Base-by-base conservation (phyloP, 2,113 vertebrate genomes). In the Synchiropus splendidus region DNA sequence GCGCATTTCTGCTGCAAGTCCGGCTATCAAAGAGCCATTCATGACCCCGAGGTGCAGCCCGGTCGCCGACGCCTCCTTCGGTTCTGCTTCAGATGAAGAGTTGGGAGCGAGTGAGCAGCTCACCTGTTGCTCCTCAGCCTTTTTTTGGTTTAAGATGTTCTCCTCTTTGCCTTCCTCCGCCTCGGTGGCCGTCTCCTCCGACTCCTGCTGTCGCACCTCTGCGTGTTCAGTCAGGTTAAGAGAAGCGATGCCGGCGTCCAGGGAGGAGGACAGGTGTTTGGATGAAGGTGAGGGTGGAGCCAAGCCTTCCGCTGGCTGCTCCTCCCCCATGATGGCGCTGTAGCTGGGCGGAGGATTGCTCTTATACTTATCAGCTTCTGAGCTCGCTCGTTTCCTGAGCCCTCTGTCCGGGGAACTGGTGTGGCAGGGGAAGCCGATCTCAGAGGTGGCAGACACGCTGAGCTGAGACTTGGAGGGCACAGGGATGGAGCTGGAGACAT, bases 381-480 rank as follows among this genome's bases (percentile, higher is more conserved):
- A 93, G 64, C 78, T 91, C 17, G 87, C 86, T 42, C 88, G 83
- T 74, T 92, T 92, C 35, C 89, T 87, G 54, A 78, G 78, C 57
- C 85, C 88, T 73, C 83, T 85, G 52, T 91, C 92, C 0, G 94
- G 91, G 39, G 91, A 92, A 49, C 86, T 85, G 52, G 77, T 77
- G 38, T 72, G 83, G 33, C 74, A 40, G 1, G 88, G 83, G 51
- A 77, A 86, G 36, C 78, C 79, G 0, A 77, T 12, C 41, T 91
- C 92, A 1, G 84, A 70, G 14, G 80, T 70, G n/a, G 77, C 74
- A 1, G 88, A 86, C 12, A 83, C 65, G 1, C 85, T 78, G 45
- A 85, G 84, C 55, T 89, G 89, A 31, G 81, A 75, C 77, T 91
- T 92, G 75, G 83, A 70, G 36, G 95, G 91, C 57, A 94, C 92